Evolutionary conservation across 2,888 invertebrate genomes (phyloP).

Genomic region (Neuroscelio doddi): DNA sequence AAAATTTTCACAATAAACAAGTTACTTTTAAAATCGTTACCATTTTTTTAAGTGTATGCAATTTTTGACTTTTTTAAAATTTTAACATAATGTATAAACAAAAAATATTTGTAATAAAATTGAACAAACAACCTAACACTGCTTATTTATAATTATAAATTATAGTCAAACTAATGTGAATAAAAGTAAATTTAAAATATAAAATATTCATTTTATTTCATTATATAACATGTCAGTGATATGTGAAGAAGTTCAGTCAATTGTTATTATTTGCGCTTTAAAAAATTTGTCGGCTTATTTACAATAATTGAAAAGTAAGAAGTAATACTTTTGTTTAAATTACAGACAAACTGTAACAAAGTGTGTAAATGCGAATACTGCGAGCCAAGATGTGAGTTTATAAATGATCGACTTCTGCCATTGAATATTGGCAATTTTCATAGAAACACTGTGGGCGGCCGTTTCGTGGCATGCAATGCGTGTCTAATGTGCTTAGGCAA

Average conservation of each 20-base stretch:
- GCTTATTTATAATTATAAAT: too few relatives aligned
- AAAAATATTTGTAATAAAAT: too few relatives aligned
- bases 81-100: too few relatives aligned
- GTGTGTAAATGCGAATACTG: background rate
- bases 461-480: conserved; percentile 41
- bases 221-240: background rate
- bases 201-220: background rate
- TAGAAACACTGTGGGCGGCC: conserved; percentile 31
- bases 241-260: background rate
- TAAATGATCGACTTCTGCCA: conserved; percentile 31
- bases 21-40: too few relatives aligned
- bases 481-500: conserved; percentile 35
- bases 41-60: too few relatives aligned
- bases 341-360: conserved; percentile 19
- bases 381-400: conserved; percentile 9
- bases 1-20: too few relatives aligned
- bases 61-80: too few relatives aligned
- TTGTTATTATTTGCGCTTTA: background rate
- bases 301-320: background rate
- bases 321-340: background rate
- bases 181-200: too few relatives aligned
- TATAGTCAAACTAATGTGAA: too few relatives aligned
- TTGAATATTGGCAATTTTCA: conserved; percentile 33
- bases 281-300: background rate
- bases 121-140: too few relatives aligned